These are phyloP conservation scores for Erannis defoliaria DNA, from an alignment of 2,888 invertebrate species.

Conservation along the genomic window DNA sequence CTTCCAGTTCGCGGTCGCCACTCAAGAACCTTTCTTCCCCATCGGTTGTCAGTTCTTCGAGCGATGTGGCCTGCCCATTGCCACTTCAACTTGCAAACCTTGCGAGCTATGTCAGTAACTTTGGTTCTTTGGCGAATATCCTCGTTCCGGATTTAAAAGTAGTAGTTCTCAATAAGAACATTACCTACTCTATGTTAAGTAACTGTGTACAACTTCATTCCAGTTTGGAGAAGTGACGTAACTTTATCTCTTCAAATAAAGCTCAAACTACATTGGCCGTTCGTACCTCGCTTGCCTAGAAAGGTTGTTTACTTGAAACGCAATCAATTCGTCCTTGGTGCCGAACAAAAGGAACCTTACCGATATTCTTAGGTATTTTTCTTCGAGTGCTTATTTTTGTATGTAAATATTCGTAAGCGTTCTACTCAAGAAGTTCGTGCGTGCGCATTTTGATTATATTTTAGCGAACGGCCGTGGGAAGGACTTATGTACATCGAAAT, in stretches of 20 bases:
- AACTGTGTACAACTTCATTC: slow-evolving; percentile 16
- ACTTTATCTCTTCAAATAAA: slow-evolving; percentile 25
- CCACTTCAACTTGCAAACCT: too few relatives aligned
- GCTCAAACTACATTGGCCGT: slow-evolving; percentile 23
- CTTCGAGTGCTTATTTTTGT: slow-evolving; percentile 39
- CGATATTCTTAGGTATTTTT: slow-evolving; percentile 31
- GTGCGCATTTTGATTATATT: slow-evolving; percentile 64
- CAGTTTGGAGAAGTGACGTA: slow-evolving; percentile 20
- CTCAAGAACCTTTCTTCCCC: too few relatives aligned
- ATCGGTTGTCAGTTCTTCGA: too few relatives aligned
- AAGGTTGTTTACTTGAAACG: slow-evolving; percentile 36
- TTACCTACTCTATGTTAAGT: neutral
- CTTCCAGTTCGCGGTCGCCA: too few relatives aligned
- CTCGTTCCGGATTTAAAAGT: too few relatives aligned
- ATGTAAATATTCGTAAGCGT: slow-evolving; percentile 50
- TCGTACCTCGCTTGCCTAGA: slow-evolving; percentile 26
- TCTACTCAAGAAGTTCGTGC: slow-evolving; percentile 53
- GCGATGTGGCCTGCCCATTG: too few relatives aligned
- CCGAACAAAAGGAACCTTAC: slow-evolving; percentile 22
- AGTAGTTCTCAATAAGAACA: too few relatives aligned
- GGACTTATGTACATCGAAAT: slow-evolving; percentile 36
- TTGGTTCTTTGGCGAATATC: too few relatives aligned
- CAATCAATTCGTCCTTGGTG: slow-evolving; percentile 32
- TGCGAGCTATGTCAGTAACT: too few relatives aligned
- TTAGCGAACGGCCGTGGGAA: slow-evolving; percentile 40